Base-by-base conservation (phyloP, 2,888 invertebrate genomes). In the Xanthia icteritia region DNA sequence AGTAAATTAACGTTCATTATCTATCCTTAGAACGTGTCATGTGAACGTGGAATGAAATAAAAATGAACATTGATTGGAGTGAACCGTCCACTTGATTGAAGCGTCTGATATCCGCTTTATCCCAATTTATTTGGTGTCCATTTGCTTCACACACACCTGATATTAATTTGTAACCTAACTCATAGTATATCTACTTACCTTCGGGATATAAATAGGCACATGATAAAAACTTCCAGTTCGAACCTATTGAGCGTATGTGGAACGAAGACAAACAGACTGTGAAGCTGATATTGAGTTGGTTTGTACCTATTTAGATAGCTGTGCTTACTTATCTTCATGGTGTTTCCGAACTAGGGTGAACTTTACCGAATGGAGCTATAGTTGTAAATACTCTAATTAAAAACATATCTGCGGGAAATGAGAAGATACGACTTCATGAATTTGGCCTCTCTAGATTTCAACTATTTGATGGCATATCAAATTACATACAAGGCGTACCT, bases 141-240 rank as follows among this genome's bases (percentile, higher is more conserved):
- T 8, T 20, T 31, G 13, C 13, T 20, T 27, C 17, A 42, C 6
- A 42, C 17, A 31, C 36, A 45, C 58, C 8, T 31, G 27, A 20
- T 60, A 48, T 70, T 70, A 9, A 48, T 27, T 45, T 71, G 5
- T 27, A 27, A 13, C 9, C 27, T 51, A 17, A 13, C 31, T 54
- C 13, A 15, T 36, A 20, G 36, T 27, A 3, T 36, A 65, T 23
- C 5, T 27, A 48, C 5, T 51, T 54, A 36, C 17, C n/a, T 31
- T 39, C 45, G 45, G 51, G 51, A 20, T 60, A 65, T 27, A 76
- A 65, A 65, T 76, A 80, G 69, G 11, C 31, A 42, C 15, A 56
- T 20, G 54, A 76, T 81, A 72, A 76, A 73, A 76, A 85, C 58
- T 72, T 67, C 13, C 48, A 83, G n/a, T 61, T 61, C 51, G 6